Evolutionary conservation across 2,888 invertebrate species (phyloP).

Genomic region (Mythimna albipuncta): DNA sequence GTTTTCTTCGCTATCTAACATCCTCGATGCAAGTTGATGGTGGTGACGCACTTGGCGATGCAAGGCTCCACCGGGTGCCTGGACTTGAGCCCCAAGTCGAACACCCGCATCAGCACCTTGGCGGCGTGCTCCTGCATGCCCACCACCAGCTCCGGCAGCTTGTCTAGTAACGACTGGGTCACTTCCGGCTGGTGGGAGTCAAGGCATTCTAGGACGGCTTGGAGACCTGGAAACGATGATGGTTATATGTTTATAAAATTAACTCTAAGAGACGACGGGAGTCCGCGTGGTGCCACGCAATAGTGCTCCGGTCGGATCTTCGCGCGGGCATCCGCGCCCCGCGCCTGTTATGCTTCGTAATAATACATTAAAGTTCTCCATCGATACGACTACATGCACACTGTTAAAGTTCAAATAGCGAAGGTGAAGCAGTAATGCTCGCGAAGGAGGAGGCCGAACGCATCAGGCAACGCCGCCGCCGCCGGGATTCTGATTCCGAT

Average conservation of each 20-base stretch:
- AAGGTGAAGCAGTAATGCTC: too few species aligned
- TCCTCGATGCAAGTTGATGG: conserved; percentile 96
- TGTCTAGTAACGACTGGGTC: conserved; percentile 94
- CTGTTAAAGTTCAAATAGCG: too few species aligned
- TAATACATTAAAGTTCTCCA: too few species aligned
- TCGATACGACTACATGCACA: too few species aligned
- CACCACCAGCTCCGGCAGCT: conserved; percentile 95
- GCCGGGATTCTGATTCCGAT: too few species aligned
- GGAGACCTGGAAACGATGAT: conserved; percentile 89
- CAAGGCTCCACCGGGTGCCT: conserved; percentile 94
- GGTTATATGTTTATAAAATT: neutral
- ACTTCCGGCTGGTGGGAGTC: conserved; percentile 95
- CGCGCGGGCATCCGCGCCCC: too few species aligned
- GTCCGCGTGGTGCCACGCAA: too few species aligned
- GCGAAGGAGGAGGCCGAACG: too few species aligned
- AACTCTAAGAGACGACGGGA: too few species aligned
- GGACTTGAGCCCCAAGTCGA: conserved; percentile 95
- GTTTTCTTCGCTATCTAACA: conserved; percentile 85
- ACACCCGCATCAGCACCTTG: conserved; percentile 94
- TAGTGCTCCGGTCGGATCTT: too few species aligned
- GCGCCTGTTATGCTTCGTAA: too few species aligned
- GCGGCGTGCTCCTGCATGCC: conserved; percentile 96
- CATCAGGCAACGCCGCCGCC: too few species aligned
- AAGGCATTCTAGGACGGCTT: conserved; percentile 95
- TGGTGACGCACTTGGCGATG: conserved; percentile 94